Evolutionary conservation across 2,888 invertebrate genomes (phyloP).

Genomic region (Troglohyphantes excavatus): DNA sequence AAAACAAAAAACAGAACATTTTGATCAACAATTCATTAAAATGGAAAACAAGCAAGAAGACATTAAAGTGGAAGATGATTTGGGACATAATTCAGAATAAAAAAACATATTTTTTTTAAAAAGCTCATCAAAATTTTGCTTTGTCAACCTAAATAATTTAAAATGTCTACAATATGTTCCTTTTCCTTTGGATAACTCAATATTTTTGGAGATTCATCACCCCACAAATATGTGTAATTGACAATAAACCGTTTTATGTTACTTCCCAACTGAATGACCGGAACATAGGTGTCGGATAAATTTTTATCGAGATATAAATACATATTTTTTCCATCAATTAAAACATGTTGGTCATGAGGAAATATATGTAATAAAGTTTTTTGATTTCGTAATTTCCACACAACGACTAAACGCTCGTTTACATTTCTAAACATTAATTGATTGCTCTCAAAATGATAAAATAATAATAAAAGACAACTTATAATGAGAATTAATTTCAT

Average conservation of each 20-base stretch:
- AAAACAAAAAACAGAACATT: not conserved
- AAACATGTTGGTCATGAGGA: slow-evolving; percentile 15
- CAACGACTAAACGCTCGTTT: slow-evolving; percentile 3
- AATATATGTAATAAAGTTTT: slow-evolving; percentile 26
- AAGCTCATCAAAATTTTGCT: not conserved
- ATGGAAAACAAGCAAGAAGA: not conserved
- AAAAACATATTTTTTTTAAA: not conserved
- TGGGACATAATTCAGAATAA: not conserved
- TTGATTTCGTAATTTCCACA: slow-evolving; percentile 12
- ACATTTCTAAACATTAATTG: not conserved
- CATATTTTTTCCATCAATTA: slow-evolving; percentile 1
- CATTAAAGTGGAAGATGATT: not conserved
- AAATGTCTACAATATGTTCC: slow-evolving; percentile 9
- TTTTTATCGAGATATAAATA: slow-evolving; percentile 34
- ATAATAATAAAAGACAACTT: slow-evolving; percentile 50
- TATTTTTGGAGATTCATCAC: not conserved
- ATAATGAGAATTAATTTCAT: slow-evolving; percentile 34
- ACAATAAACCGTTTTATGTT: slow-evolving; percentile 8
- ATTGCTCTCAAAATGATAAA: slow-evolving; percentile 26
- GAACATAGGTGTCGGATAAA: not conserved
- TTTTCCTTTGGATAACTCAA: not conserved
- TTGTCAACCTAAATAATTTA: not conserved
- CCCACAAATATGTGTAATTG: slow-evolving; percentile 28
- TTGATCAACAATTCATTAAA: not conserved
- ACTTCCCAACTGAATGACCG: not conserved